Conservation (phyloP, 2,888 invertebrate genomes). For the Drosophila lutescens region DNA sequence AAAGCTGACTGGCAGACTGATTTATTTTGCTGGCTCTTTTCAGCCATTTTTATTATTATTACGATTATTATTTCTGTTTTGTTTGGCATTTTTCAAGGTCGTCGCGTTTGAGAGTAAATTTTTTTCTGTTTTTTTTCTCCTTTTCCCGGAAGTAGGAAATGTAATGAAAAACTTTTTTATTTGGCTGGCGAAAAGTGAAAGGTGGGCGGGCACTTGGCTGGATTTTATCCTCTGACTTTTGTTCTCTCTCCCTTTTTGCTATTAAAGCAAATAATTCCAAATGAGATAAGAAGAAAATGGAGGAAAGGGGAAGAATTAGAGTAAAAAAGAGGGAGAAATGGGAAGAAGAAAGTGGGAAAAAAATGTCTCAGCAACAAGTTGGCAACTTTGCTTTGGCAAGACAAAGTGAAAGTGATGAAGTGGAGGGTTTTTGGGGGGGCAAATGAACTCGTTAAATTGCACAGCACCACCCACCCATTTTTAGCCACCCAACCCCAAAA, state of each 20-base stretch:
- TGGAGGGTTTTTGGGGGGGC: slow-evolving; percentile 1
- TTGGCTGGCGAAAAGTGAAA: neutral
- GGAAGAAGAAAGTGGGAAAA: neutral
- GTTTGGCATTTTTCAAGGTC: slow-evolving; percentile 65
- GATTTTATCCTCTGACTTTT: slow-evolving; percentile 36
- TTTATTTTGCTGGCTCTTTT: slow-evolving; percentile 72
- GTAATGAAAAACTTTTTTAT: slow-evolving; percentile 76
- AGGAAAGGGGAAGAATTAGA: slow-evolving; percentile 10
- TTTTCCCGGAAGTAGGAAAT: slow-evolving; percentile 73
- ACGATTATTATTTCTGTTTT: slow-evolving; percentile 75
- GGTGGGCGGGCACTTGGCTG: neutral
- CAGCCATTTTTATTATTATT: slow-evolving; percentile 73
- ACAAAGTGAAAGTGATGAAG: slow-evolving; percentile 70
- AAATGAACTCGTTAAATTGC: slow-evolving; percentile 74
- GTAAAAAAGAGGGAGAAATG: neutral
- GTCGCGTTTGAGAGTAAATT: slow-evolving; percentile 60
- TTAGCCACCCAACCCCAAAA: neutral
- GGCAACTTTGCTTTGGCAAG: slow-evolving; percentile 56
- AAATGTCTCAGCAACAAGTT: slow-evolving; percentile 70
- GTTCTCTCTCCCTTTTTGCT: slow-evolving; percentile 43
- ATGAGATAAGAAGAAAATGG: slow-evolving; percentile 68
- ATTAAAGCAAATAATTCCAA: slow-evolving; percentile 78
- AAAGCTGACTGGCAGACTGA: slow-evolving; percentile 66
- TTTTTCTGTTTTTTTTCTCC: slow-evolving; percentile 5
- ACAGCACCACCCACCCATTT: slow-evolving; percentile 27